phyloP scores from a whole-genome alignment of 1,140 invertebrate genomes.

The Hycleus cichorii region DNA sequence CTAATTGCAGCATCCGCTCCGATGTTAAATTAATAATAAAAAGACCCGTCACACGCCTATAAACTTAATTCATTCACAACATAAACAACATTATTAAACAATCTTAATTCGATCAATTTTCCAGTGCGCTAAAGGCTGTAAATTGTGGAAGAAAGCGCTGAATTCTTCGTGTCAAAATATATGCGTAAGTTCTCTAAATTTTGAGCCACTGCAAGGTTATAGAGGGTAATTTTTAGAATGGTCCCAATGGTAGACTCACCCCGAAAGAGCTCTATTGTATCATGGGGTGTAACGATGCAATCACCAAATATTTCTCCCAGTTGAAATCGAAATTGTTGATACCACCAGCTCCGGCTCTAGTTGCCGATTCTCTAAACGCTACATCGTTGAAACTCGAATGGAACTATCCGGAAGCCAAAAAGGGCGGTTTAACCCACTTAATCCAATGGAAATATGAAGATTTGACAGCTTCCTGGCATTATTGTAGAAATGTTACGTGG shows the following conservation, averaged over 20 bases:
- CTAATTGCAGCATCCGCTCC: slow-evolving; percentile 27
- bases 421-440: slow-evolving; percentile 54
- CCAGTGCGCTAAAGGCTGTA: slow-evolving; percentile 62
- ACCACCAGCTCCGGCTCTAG: slow-evolving; percentile 64
- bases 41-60: slow-evolving; percentile 20
- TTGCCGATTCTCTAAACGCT: slow-evolving; percentile 64
- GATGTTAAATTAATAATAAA: slow-evolving; percentile 1
- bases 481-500: slow-evolving; percentile 62
- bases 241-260: slow-evolving; percentile 55
- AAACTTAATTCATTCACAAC: slow-evolving; percentile 25
- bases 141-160: slow-evolving; percentile 58
- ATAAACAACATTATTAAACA: background rate
- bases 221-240: slow-evolving; percentile 51
- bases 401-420: slow-evolving; percentile 49
- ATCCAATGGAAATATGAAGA: slow-evolving; percentile 71
- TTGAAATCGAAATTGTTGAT: slow-evolving; percentile 60
- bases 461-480: slow-evolving; percentile 59
- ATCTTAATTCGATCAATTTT: slow-evolving; percentile 28
- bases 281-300: slow-evolving; percentile 70
- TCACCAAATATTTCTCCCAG: slow-evolving; percentile 64
- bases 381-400: slow-evolving; percentile 74
- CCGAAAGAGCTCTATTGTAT: slow-evolving; percentile 67
- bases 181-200: slow-evolving; percentile 54
- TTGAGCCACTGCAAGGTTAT: background rate
- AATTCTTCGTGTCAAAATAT: slow-evolving; percentile 57